Conservation (phyloP, 2,888 invertebrate species). For the Pyrrhia umbra region DNA sequence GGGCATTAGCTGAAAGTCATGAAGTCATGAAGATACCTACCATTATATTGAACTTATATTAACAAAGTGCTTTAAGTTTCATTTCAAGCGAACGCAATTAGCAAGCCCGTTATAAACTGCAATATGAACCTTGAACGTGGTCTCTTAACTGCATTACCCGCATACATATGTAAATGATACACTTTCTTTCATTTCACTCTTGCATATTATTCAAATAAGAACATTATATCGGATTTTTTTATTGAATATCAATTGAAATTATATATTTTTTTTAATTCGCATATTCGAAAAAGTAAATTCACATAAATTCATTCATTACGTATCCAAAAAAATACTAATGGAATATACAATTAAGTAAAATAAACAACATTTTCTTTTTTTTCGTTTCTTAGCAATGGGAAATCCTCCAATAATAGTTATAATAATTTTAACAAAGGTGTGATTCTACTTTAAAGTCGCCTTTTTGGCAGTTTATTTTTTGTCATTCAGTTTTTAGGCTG, state of each 20-base stretch:
- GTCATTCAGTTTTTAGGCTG: background rate
- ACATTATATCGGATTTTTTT: slow-evolving; percentile 1
- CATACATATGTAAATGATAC: slow-evolving; percentile 47
- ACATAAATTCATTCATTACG: too few relatives aligned
- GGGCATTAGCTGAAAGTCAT: too few relatives aligned
- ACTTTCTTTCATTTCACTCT: slow-evolving; percentile 56
- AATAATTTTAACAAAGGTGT: background rate
- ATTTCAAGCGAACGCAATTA: background rate
- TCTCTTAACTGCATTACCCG: slow-evolving; percentile 21
- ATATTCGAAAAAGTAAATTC: too few relatives aligned
- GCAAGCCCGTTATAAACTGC: background rate
- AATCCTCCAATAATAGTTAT: background rate
- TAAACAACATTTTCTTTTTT: too few relatives aligned
- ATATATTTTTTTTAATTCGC: too few relatives aligned
- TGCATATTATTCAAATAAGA: slow-evolving; percentile 29
- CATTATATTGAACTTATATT: too few relatives aligned
- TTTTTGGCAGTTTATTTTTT: background rate
- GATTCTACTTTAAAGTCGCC: too few relatives aligned
- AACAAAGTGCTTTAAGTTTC: too few relatives aligned
- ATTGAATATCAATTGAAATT: background rate
- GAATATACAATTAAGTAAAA: too few relatives aligned
- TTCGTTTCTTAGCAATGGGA: background rate
- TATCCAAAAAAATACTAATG: too few relatives aligned
- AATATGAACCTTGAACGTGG: slow-evolving; percentile 14
- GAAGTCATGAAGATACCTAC: too few relatives aligned